Percentiles rank a stretch among this genome's conserved stretches.
phyloP scores from a whole-genome alignment of 2,113 vertebrate species.

The Perognathus longimembris region DNA sequence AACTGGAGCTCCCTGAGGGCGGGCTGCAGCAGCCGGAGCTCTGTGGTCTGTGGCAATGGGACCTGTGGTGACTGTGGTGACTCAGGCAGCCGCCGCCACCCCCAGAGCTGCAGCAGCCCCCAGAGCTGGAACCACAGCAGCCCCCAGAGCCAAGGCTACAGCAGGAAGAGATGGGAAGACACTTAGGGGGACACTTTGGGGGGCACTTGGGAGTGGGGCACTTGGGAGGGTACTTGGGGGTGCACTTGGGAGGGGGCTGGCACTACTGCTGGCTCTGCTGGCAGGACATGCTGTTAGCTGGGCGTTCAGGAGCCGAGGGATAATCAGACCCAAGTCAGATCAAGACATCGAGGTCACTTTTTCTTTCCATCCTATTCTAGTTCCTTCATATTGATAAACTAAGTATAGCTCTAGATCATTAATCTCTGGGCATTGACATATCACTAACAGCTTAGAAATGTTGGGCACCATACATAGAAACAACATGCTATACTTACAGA shows the following conservation, averaged over 20 bases:
- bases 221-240: not conserved
- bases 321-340: not conserved
- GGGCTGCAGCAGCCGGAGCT: slow-evolving; percentile 35
- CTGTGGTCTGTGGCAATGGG: not conserved
- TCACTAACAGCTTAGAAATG: not conserved
- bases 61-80: not conserved
- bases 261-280: slow-evolving; percentile 61
- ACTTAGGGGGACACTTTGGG: slow-evolving; percentile 51
- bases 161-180: slow-evolving; percentile 35
- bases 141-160: not conserved
- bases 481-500: slow-evolving; percentile 76
- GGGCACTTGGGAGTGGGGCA: not conserved
- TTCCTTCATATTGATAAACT: not conserved
- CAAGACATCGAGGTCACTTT: not conserved
- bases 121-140: slow-evolving; percentile 36
- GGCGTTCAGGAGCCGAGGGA: not conserved
- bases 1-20: not conserved
- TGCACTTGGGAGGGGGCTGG: slow-evolving; percentile 53
- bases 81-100: slow-evolving; percentile 35
- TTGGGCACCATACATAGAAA: slow-evolving; percentile 85
- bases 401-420: not conserved
- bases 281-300: not conserved
- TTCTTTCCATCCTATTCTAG: not conserved
- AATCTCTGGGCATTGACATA: not conserved
- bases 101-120: slow-evolving; percentile 33